A percentile compares a stretch with the other conserved stretches of the same genome.
phyloP scores from a whole-genome alignment of 1,140 invertebrate genomes.

The Nebria ingens region DNA sequence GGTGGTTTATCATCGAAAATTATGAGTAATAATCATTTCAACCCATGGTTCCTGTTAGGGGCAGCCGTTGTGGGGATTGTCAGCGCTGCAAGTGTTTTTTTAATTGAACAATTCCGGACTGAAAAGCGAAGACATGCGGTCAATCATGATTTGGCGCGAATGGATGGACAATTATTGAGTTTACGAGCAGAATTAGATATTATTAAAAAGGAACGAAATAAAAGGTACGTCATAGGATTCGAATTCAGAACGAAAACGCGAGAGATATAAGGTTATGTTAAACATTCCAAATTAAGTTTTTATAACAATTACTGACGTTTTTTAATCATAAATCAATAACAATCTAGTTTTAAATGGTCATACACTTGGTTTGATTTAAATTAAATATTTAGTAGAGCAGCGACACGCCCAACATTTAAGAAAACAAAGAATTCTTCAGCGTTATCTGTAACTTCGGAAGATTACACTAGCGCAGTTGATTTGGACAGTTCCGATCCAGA shows the following conservation, averaged over 20 bases:
- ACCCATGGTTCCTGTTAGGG: conserved; percentile 28
- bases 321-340: too few species aligned
- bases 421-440: neutral
- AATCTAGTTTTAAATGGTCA: neutral
- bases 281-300: neutral
- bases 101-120: conserved; percentile 50
- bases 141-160: conserved; percentile 38
- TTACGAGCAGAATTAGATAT: conserved; percentile 41
- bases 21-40: neutral
- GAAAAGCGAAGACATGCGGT: conserved; percentile 41
- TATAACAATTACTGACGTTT: too few species aligned
- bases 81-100: conserved; percentile 48
- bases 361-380: too few species aligned
- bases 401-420: neutral
- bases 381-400: too few species aligned
- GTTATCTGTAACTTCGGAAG: conserved; percentile 18
- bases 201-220: conserved; percentile 38
- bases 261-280: conserved; percentile 5
- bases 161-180: conserved; percentile 40
- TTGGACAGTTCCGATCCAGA: conserved; percentile 31
- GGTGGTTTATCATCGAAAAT: neutral
- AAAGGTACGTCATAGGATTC: conserved; percentile 28
- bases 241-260: neutral
- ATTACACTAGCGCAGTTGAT: conserved; percentile 25
- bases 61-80: conserved; percentile 50